Conservation (phyloP, 2,888 invertebrate genomes). For the Syritta pipiens region DNA sequence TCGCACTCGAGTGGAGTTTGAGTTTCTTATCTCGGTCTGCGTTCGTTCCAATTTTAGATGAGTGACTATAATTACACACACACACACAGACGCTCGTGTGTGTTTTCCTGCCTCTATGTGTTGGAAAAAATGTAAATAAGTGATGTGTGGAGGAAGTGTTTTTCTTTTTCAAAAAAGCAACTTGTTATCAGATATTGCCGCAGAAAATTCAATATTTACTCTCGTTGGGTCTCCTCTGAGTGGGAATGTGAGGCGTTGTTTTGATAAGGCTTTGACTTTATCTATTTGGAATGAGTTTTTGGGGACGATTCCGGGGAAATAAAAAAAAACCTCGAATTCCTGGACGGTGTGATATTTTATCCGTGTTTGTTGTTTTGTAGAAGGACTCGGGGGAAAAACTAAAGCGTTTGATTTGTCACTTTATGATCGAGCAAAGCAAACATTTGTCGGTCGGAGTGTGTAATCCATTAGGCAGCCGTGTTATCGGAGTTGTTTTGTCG, state of each 20-base stretch:
- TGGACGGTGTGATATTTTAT: background rate
- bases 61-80: slow-evolving; percentile 44
- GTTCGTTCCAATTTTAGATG: slow-evolving; percentile 59
- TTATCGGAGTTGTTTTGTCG: no score
- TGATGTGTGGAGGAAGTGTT: slow-evolving; percentile 9
- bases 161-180: slow-evolving; percentile 16
- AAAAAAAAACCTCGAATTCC: background rate
- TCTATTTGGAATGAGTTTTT: slow-evolving; percentile 42
- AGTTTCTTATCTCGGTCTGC: slow-evolving; percentile 54
- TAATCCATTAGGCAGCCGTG: no score
- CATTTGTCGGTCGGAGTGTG: no score
- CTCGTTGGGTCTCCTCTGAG: no score
- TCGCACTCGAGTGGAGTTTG: slow-evolving; percentile 21
- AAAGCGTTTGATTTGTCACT: no score
- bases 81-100: no score
- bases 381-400: no score
- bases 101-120: no score
- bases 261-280: slow-evolving; percentile 35
- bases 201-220: slow-evolving; percentile 49
- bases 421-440: no score
- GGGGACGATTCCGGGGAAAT: background rate
- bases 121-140: slow-evolving; percentile 7
- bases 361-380: background rate
- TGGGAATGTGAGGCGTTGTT: background rate
- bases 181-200: slow-evolving; percentile 29